Evolutionary conservation across 2,888 invertebrate species (phyloP), one percentile per base, ranked within the genome.

Genomic region (Mantis religiosa): DNA sequence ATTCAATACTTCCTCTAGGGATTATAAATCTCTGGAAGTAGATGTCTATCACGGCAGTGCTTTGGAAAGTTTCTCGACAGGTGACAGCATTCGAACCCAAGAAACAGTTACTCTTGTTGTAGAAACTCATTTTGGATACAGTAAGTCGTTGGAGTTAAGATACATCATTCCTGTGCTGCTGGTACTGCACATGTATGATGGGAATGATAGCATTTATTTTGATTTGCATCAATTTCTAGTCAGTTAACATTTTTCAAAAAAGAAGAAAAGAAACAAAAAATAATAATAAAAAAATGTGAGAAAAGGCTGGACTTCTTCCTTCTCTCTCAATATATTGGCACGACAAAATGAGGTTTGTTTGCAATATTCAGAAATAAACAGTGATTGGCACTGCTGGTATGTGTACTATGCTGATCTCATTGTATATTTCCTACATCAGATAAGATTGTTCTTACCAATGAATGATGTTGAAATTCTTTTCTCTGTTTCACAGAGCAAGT

Each of bases 241-340:
- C 88, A 88, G 88, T 88, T 88, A 88, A 88, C 88, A 30, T 81
- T 82, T 85, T 71, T 25, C 15, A 71, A 71, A 71, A 71, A 71
- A 20, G 6, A 20, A 71, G 15, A 20, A 71, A 71, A 71, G 6
- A 20, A 71, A 71, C 20, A 71, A 71, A 71, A 71, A 71, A 41
- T 41, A 41, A 41, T 1, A 41, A 71, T 6, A 71, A 20, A 71
- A 71, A 6, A 2, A 20, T 20, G 54, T 71, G 54, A 71, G 54
- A 71, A 71, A 71, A 71, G 54, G 84, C 84, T 84, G 84, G 84
- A 34, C 34, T 84, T 6, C 84, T 34, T 71, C 25, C 54, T 71
- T 71, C 54, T 71, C 54, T 71, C 54, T 84, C 84, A 84, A 41
- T 41, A 84, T 25, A 84, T 20, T 71, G 54, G 54, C 25, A 71